A percentile compares a stretch with the other conserved stretches of the same genome.
Conservation (phyloP, 2,113 vertebrate genomes). For the Petaurus breviceps region DNA sequence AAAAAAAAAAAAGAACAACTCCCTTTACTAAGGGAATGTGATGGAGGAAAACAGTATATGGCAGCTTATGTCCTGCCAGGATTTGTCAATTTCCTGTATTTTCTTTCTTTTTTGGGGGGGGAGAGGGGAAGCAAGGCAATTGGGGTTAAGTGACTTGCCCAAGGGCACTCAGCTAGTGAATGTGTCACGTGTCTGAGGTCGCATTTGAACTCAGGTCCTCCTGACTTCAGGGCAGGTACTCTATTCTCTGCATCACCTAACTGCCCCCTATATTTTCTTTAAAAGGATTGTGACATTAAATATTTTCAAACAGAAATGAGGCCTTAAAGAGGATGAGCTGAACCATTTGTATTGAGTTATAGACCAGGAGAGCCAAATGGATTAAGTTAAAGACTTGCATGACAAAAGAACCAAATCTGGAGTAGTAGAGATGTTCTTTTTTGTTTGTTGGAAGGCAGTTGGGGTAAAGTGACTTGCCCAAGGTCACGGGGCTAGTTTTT, state of each 20-base stretch:
- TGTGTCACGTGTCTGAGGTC: no score
- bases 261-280: conserved; percentile 63
- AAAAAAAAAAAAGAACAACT: no score
- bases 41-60: conserved; percentile 31
- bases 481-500: no score
- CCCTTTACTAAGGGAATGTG: conserved; percentile 50
- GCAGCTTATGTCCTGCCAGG: conserved; percentile 61
- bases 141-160: no score
- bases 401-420: conserved; percentile 74
- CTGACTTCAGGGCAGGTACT: no score
- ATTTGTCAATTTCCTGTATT: conserved; percentile 67
- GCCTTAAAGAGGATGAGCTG: background rate
- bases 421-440: conserved; percentile 59
- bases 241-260: no score
- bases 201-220: no score
- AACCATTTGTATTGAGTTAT: conserved; percentile 50
- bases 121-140: no score
- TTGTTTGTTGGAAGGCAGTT: no score
- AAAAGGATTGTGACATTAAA: conserved; percentile 62
- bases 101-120: conserved; percentile 51
- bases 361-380: conserved; percentile 71
- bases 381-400: conserved; percentile 73
- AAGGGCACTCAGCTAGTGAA: no score
- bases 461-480: no score
- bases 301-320: background rate